Evolutionary conservation across 2,888 invertebrate genomes (phyloP), one percentile per base, ranked within the genome.

Genomic region (Drosophila buzzatii): DNA sequence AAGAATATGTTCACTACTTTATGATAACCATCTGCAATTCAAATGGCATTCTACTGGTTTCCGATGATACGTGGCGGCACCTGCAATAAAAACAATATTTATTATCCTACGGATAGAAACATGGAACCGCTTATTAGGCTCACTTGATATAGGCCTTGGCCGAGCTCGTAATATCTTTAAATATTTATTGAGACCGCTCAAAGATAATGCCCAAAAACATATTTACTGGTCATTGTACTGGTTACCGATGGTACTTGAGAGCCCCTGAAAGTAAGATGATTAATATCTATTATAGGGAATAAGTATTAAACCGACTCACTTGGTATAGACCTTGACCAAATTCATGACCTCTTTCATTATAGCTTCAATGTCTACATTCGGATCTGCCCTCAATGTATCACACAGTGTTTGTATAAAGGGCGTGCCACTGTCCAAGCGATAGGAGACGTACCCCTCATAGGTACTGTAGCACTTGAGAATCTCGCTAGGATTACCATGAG

Each of bases 391-490:
- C 0, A 93, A 65, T n/a, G 88, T 73, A 18, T 91, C 85, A 61
- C 93, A 93, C 10, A 93, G 74, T 0, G 78, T 78, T 69, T 92
- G 90, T 61, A 93, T 92, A 47, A 93, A 93, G 10, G 92, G 82
- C 14, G 93, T 91, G 14, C 93, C 93, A 20, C 81, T 81, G 3
- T 88, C 80, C 4, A 88, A 81, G 35, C 93, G 92, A 84, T 89
- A 93, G 6, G 93, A 90, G 0, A 92, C 92, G 67, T 91, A 93
- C 12, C 93, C 93, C 73, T 93, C 93, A 62, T 90, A 93, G 45
- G 92, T 93, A 70, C 93, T 93, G 51, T 92, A 93, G 53, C 91
- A 92, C 70, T 92, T 93, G 1, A 92, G 77, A 56, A 93, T 92
- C 73, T 93, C 92, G 66, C 83, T 83, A 3, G 93, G 92, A 41